Percentiles rank a stretch among this genome's conserved stretches.
These are phyloP conservation scores for Syngnathus rostellatus DNA, from an alignment of 2,797 vertebrate species.

Conservation along the genomic window DNA sequence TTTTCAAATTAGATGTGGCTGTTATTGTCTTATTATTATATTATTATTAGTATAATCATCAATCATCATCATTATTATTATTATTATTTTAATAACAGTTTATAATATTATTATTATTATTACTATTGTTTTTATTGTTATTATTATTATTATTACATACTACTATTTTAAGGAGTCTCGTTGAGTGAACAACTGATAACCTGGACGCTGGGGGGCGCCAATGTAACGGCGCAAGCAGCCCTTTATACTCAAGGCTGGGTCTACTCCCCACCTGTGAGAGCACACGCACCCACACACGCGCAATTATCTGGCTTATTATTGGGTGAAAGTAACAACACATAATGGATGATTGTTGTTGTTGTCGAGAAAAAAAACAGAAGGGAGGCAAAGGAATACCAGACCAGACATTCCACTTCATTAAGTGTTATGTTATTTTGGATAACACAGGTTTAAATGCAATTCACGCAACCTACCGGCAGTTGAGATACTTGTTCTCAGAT, in stretches of 20 bases:
- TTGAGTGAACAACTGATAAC: slow-evolving; percentile 20
- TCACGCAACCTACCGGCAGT: slow-evolving; percentile 18
- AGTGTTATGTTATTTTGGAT: slow-evolving; percentile 17
- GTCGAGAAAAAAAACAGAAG: background rate
- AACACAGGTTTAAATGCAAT: slow-evolving; percentile 27
- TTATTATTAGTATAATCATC: slow-evolving; percentile 4
- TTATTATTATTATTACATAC: slow-evolving; percentile 17
- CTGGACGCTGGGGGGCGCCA: slow-evolving; percentile 72
- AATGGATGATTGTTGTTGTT: background rate
- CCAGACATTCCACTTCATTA: background rate
- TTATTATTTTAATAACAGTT: slow-evolving; percentile 7
- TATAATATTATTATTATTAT: slow-evolving; percentile 9
- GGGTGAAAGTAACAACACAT: background rate
- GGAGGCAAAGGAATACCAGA: background rate
- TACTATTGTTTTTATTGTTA: background rate
- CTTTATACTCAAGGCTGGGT: slow-evolving; percentile 5
- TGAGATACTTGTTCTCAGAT: slow-evolving; percentile 28
- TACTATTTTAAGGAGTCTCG: slow-evolving; percentile 10
- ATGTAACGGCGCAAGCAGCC: slow-evolving; percentile 37
- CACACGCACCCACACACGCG: slow-evolving; percentile 10
- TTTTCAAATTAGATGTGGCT: background rate
- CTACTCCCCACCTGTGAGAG: background rate
- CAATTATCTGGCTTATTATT: slow-evolving; percentile 9
- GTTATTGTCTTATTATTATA: background rate
- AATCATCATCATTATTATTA: slow-evolving; percentile 8